A percentile compares a stretch with the other conserved stretches of the same genome.
Evolutionary conservation across 2,113 vertebrate genomes (phyloP).

Genomic region (Corythornis madagascariensis): DNA sequence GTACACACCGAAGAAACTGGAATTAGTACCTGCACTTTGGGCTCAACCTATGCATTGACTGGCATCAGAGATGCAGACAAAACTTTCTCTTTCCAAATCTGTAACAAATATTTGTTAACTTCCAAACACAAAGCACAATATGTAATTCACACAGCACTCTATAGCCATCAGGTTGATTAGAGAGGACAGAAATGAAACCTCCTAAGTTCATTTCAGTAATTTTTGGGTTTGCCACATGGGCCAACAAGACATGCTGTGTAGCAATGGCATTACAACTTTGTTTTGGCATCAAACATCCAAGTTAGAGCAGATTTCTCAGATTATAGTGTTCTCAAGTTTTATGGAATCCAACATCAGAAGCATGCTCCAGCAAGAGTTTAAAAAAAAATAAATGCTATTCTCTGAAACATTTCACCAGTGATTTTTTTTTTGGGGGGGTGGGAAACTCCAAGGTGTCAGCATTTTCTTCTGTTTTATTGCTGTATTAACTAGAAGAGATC

Average conservation of each 20-base stretch:
- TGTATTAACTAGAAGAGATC: neutral
- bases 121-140: neutral
- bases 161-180: neutral
- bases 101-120: neutral
- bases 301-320: neutral
- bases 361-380: neutral
- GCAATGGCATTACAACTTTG: neutral
- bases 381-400: neutral
- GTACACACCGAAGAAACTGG: rapidly evolving
- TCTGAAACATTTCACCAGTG: neutral
- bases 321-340: slow-evolving; percentile 7
- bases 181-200: neutral
- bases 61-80: neutral
- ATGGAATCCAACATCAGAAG: slow-evolving; percentile 6
- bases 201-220: neutral
- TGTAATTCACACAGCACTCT: neutral
- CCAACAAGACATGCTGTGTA: neutral
- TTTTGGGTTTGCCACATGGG: neutral
- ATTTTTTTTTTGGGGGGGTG: neutral
- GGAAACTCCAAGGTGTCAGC: neutral
- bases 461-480: neutral
- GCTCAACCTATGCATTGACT: neutral
- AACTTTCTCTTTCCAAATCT: neutral
- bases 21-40: neutral
- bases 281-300: neutral